Conservation (phyloP, 2,797 vertebrate genomes). For the Borostomias antarcticus region DNA sequence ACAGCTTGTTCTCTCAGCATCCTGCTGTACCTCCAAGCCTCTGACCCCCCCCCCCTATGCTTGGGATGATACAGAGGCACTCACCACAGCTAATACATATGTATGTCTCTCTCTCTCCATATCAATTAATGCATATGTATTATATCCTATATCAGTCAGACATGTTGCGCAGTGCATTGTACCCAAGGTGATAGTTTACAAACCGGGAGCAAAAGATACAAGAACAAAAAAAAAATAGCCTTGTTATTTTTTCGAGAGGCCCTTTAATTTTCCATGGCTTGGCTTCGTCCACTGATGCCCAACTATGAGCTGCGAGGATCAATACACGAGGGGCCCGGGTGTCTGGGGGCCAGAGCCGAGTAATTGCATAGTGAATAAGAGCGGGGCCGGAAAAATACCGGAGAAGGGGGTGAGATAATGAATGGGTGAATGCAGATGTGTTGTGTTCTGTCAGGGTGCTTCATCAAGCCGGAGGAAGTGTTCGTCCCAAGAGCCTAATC, state of each 20-base stretch:
- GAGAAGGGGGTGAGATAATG: slow-evolving; percentile 54
- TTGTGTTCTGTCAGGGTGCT: slow-evolving; percentile 31
- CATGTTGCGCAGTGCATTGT: slow-evolving; percentile 18
- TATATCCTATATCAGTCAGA: too few species aligned
- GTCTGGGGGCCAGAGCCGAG: slow-evolving; percentile 25
- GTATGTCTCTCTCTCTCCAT: slow-evolving; percentile 21
- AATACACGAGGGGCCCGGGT: slow-evolving; percentile 25
- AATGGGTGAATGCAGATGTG: slow-evolving; percentile 47
- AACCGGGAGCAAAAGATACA: not conserved
- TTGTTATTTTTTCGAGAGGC: slow-evolving; percentile 29
- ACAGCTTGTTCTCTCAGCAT: not conserved
- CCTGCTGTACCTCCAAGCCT: not conserved
- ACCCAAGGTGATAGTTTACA: slow-evolving; percentile 7
- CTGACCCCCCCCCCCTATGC: not conserved
- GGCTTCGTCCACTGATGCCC: slow-evolving; percentile 1
- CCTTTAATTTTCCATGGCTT: slow-evolving; percentile 21
- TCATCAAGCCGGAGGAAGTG: slow-evolving; percentile 30
- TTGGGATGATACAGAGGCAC: not conserved
- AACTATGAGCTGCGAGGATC: slow-evolving; percentile 18
- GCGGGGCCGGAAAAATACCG: slow-evolving; percentile 43
- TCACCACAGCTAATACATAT: slow-evolving; percentile 26
- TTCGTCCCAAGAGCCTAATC: slow-evolving; percentile 32
- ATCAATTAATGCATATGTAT: too few species aligned
- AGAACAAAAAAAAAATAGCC: slow-evolving; percentile 5
- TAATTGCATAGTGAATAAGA: slow-evolving; percentile 44